Conservation (phyloP, 2,797 vertebrate genomes). For the Streptopelia turtur region DNA sequence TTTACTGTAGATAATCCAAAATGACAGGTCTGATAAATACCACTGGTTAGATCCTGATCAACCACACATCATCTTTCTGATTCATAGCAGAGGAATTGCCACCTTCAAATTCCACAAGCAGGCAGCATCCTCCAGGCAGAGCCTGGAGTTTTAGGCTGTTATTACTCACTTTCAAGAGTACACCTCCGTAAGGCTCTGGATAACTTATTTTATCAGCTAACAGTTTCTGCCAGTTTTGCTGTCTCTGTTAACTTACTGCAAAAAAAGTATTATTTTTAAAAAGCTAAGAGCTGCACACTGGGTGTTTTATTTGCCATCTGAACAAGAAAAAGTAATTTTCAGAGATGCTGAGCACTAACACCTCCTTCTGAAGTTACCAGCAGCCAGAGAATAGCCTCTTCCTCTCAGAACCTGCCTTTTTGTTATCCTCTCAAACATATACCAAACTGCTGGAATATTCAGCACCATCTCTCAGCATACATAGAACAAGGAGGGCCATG, state of each 20-base stretch:
- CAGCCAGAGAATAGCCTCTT: neutral
- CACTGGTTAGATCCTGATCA: conserved; percentile 2
- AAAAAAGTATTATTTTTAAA: neutral
- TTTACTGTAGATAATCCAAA: conserved; percentile 12
- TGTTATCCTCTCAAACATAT: neutral
- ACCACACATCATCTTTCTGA: neutral
- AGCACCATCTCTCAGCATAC: neutral
- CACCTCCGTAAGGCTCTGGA: neutral
- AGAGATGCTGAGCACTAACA: neutral
- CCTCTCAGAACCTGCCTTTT: neutral
- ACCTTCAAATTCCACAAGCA: neutral
- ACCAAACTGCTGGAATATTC: neutral
- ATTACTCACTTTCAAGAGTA: neutral
- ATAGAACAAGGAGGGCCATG: neutral
- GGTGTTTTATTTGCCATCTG: neutral
- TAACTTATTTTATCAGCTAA: neutral
- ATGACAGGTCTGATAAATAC: conserved; percentile 33
- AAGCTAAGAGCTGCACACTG: neutral
- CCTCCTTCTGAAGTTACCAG: neutral
- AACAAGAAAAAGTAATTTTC: neutral
- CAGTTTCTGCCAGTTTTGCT: neutral
- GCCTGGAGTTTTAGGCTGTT: neutral
- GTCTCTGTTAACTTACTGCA: neutral
- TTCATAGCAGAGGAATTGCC: neutral
- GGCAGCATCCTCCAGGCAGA: neutral